Evolutionary conservation across 2,888 invertebrate genomes (phyloP).

Genomic region (Drosophila falleni): DNA sequence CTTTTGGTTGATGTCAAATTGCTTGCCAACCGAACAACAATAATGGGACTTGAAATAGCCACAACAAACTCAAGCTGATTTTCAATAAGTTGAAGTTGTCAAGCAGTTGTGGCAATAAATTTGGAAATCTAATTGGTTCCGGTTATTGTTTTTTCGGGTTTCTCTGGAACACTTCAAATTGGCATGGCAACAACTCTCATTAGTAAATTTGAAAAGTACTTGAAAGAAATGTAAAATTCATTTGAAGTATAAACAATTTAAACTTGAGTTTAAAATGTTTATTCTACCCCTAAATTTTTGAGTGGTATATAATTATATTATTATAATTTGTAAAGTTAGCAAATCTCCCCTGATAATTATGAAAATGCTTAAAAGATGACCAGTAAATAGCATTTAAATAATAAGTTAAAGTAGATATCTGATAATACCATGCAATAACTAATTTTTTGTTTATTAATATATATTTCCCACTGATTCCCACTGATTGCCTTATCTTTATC

Average conservation of each 20-base stretch:
- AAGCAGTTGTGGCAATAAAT: constrained; percentile 58
- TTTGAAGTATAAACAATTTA: background rate
- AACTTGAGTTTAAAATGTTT: background rate
- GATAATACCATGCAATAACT: no score
- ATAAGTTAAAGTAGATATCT: no score
- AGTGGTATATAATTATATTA: background rate
- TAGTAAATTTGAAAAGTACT: constrained; percentile 15
- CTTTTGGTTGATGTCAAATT: constrained; percentile 76
- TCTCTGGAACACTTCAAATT: background rate
- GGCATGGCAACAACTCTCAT: constrained; percentile 11
- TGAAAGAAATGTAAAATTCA: background rate
- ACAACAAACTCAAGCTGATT: constrained; percentile 55
- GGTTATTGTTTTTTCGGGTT: constrained; percentile 23
- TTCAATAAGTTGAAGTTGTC: constrained; percentile 60
- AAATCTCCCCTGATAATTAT: background rate
- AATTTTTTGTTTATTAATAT: no score
- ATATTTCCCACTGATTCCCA: no score
- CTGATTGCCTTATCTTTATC: no score
- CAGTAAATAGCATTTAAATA: no score
- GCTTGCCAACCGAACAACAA: constrained; percentile 44
- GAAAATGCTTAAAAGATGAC: background rate
- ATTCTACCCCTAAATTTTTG: background rate
- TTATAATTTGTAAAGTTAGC: background rate
- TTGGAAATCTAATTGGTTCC: constrained; percentile 59
- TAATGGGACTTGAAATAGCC: constrained; percentile 36